Evolutionary conservation across 2,888 invertebrate genomes (phyloP).

Genomic region (Lydus trimaculatus): DNA sequence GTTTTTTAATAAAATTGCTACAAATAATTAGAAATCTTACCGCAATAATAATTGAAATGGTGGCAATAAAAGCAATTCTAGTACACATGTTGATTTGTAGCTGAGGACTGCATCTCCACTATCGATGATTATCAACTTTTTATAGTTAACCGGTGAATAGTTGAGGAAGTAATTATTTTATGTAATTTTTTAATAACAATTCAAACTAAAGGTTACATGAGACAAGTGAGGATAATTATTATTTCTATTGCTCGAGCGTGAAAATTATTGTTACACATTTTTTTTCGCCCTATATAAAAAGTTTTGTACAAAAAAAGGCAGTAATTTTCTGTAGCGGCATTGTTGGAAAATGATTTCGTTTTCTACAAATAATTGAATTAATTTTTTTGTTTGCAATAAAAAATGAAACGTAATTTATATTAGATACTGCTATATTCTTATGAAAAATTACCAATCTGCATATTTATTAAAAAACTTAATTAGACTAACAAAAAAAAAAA

Average conservation of each 20-base stretch:
- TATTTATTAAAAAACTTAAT: constrained; percentile 10
- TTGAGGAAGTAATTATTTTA: not conserved
- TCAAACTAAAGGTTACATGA: not conserved
- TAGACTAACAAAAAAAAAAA: not conserved
- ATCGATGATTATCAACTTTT: not conserved
- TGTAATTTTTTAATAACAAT: not conserved
- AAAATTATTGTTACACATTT: not conserved
- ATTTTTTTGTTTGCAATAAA: not conserved
- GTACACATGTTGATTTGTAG: not conserved
- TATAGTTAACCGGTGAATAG: not conserved
- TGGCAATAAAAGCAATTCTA: not conserved
- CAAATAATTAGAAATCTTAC: not conserved
- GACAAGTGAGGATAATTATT: not conserved
- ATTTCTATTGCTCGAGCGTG: not conserved
- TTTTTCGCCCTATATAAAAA: not conserved
- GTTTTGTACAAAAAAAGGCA: not conserved
- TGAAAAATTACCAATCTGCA: constrained; percentile 11
- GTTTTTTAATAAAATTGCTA: not conserved
- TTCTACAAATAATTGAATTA: not conserved
- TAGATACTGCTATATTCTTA: not conserved
- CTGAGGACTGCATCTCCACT: not conserved
- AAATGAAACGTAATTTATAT: not conserved
- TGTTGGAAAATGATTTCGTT: not conserved
- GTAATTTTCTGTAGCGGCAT: not conserved
- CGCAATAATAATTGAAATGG: not conserved